Percentiles rank a stretch among this genome's conserved stretches.
These are phyloP conservation scores for Drosophila paulistorum DNA, from an alignment of 1,140 invertebrate species.

Conservation along the genomic window DNA sequence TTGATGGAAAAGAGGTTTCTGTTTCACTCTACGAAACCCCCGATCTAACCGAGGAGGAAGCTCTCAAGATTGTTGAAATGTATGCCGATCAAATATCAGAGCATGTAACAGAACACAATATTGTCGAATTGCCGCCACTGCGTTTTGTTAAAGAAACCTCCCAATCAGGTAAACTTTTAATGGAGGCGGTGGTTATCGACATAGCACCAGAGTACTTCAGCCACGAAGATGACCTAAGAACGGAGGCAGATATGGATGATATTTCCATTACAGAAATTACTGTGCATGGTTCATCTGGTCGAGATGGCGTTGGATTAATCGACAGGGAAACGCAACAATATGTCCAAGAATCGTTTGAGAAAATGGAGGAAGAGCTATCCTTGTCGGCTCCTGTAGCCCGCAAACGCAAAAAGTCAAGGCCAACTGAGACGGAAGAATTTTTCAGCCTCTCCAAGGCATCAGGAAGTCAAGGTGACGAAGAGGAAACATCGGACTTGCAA, in stretches of 20 bases:
- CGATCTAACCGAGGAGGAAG: conserved; percentile 95
- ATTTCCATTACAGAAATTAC: conserved; percentile 88
- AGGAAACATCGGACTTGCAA: conserved; percentile 85
- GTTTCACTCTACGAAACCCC: conserved; percentile 95
- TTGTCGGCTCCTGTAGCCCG: conserved; percentile 58
- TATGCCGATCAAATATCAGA: conserved; percentile 96
- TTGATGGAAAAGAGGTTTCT: conserved; percentile 95
- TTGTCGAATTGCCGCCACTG: conserved; percentile 94
- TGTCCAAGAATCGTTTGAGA: conserved; percentile 64
- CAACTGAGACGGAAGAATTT: conserved; percentile 84
- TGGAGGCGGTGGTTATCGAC: conserved; percentile 96
- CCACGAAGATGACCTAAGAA: conserved; percentile 90
- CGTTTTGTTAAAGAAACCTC: conserved; percentile 95
- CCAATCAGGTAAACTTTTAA: conserved; percentile 91
- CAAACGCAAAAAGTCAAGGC: conserved; percentile 75
- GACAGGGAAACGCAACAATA: conserved; percentile 82
- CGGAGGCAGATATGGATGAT: conserved; percentile 93
- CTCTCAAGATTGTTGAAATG: conserved; percentile 95
- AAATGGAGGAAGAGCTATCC: conserved; percentile 74
- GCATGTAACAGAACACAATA: conserved; percentile 93
- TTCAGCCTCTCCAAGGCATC: conserved; percentile 84
- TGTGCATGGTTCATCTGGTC: conserved; percentile 83
- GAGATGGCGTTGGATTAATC: conserved; percentile 76
- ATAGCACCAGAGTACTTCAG: conserved; percentile 93
- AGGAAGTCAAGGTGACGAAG: conserved; percentile 82